Conservation (phyloP, 2,888 invertebrate genomes). For the Xylocampa areola region DNA sequence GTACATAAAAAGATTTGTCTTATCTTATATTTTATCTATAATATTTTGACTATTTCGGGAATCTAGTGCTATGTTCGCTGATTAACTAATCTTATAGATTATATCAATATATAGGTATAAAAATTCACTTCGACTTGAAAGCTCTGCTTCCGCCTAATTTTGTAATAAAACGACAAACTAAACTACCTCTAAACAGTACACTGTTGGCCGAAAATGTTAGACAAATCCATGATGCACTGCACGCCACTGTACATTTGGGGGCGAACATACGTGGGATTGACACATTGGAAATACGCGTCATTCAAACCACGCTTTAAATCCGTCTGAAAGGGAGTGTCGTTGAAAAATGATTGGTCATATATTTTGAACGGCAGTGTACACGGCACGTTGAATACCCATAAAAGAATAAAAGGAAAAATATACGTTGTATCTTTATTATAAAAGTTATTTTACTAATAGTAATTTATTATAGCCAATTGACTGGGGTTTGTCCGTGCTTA, state of each 20-base stretch:
- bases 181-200: slow-evolving; percentile 36
- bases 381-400: slow-evolving; percentile 35
- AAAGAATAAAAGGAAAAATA: slow-evolving; percentile 51
- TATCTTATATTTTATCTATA: too few relatives aligned
- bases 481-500: slow-evolving; percentile 44
- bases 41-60: too few relatives aligned
- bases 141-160: neutral
- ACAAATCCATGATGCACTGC: slow-evolving; percentile 50
- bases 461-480: slow-evolving; percentile 59
- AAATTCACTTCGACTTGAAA: neutral
- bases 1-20: too few relatives aligned
- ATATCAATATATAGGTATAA: too few relatives aligned
- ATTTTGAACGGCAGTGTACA: slow-evolving; percentile 47
- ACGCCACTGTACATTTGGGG: slow-evolving; percentile 72
- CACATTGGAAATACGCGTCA: slow-evolving; percentile 77
- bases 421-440: slow-evolving; percentile 44
- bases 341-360: slow-evolving; percentile 80
- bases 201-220: slow-evolving; percentile 31
- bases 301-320: slow-evolving; percentile 75
- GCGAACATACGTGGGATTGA: slow-evolving; percentile 75
- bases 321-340: slow-evolving; percentile 73
- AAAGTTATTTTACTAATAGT: slow-evolving; percentile 54
- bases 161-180: slow-evolving; percentile 20
- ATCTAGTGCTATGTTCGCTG: too few relatives aligned
- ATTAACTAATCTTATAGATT: too few relatives aligned